phyloP scores from a whole-genome alignment of 2,888 invertebrate species.

The Aphidoletes aphidimyza region DNA sequence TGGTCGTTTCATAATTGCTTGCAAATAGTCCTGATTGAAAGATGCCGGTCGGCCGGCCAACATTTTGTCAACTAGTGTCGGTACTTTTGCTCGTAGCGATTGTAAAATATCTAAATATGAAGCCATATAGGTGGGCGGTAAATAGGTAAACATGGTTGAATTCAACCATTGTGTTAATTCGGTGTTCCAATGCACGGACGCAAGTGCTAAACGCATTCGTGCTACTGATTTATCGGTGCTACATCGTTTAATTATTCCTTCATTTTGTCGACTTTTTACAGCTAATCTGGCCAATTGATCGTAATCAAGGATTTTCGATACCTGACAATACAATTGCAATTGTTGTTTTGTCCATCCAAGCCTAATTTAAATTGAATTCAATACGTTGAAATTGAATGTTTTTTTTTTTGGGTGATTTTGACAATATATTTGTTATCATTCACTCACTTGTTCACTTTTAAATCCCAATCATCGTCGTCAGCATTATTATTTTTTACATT shows the following conservation, averaged over 20 bases:
- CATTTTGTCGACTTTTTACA: conserved; percentile 70
- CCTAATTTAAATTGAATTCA: too few relatives aligned
- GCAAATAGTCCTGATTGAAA: conserved; percentile 73
- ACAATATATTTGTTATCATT: too few relatives aligned
- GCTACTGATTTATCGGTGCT: conserved; percentile 77
- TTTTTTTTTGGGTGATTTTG: too few relatives aligned
- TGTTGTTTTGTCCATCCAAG: conserved; percentile 74
- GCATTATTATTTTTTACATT: conserved; percentile 70
- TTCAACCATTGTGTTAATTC: conserved; percentile 83
- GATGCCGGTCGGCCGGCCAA: conserved; percentile 70
- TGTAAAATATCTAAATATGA: conserved; percentile 83
- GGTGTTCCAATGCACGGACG: conserved; percentile 77
- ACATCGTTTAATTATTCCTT: conserved; percentile 75
- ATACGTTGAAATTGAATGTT: too few relatives aligned
- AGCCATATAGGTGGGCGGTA: conserved; percentile 74
- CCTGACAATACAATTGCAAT: conserved; percentile 73
- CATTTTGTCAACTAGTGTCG: conserved; percentile 79
- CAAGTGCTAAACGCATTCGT: conserved; percentile 75
- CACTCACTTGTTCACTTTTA: conserved; percentile 59
- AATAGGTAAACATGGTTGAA: conserved; percentile 74
- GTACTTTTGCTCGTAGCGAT: conserved; percentile 76
- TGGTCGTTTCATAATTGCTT: conserved; percentile 71
- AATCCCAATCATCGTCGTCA: conserved; percentile 72
- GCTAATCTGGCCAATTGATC: conserved; percentile 75
- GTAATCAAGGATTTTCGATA: conserved; percentile 73